These are phyloP conservation scores for Isaurus tuberculatus DNA, from an alignment of 92 coral and sea anemone genomes.

Conservation along the genomic window DNA sequence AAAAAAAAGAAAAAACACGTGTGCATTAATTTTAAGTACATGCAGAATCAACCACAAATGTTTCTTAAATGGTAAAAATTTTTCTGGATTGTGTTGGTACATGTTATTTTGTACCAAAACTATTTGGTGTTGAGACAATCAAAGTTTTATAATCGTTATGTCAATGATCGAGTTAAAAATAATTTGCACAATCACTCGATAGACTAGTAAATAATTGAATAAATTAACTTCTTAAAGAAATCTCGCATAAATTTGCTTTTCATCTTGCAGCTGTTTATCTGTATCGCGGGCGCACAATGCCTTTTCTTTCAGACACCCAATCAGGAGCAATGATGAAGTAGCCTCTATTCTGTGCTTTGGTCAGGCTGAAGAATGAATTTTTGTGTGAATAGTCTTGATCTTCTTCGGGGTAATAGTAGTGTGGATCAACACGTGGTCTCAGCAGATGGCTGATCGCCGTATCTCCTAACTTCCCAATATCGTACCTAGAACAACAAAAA, in stretches of 20 bases:
- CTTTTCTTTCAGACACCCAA: conserved; percentile 91
- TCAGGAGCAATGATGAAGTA: conserved; percentile 89
- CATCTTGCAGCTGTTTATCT: conserved; percentile 38
- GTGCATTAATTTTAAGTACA: no score
- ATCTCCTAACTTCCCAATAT: conserved; percentile 70
- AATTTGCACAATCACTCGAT: no score
- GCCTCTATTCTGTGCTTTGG: conserved; percentile 82
- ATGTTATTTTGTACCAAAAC: no score
- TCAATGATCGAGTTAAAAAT: no score
- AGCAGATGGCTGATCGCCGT: conserved; percentile 73
- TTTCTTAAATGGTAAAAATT: no score
- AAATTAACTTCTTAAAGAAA: neutral
- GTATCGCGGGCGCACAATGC: conserved; percentile 70
- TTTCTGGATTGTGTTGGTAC: no score
- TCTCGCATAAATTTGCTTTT: neutral
- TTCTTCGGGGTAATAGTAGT: conserved; percentile 57
- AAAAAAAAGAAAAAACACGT: no score
- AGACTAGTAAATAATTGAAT: no score
- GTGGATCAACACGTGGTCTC: conserved; percentile 75
- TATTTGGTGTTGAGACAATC: no score
- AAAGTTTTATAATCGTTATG: no score
- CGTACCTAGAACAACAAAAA: conserved; percentile 58
- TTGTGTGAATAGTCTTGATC: conserved; percentile 81
- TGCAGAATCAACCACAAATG: no score
- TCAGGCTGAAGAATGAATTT: conserved; percentile 82